Conservation (phyloP, 2,113 vertebrate species). For the Lota lota region DNA sequence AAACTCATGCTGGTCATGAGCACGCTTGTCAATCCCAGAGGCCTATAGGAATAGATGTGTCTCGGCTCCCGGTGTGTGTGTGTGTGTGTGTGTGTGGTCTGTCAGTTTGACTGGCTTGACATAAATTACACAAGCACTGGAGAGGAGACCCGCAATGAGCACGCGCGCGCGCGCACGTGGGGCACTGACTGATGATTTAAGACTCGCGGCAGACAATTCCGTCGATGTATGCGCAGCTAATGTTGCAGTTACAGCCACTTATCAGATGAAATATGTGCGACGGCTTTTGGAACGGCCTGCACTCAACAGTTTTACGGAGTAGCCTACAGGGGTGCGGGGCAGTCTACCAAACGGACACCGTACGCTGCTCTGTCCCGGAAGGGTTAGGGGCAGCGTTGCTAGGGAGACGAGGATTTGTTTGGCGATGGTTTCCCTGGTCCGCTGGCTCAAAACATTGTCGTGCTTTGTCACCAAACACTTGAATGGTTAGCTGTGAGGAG, state of each 20-base stretch:
- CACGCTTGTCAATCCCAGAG: slow-evolving; percentile 48
- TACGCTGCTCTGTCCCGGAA: not conserved
- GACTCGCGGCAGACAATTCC: slow-evolving; percentile 17
- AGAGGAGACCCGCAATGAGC: not conserved
- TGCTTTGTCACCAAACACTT: too few species aligned
- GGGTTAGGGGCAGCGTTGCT: slow-evolving; percentile 23
- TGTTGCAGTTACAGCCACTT: slow-evolving; percentile 66
- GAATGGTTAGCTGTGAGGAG: too few species aligned
- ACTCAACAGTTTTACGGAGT: not conserved
- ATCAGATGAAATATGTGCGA: slow-evolving; percentile 61
- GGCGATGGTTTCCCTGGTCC: not conserved
- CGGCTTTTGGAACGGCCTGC: not conserved
- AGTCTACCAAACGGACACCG: not conserved
- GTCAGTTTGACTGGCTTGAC: slow-evolving; percentile 17
- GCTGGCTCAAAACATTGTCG: too few species aligned
- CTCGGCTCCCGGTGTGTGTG: not conserved
- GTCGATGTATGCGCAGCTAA: slow-evolving; percentile 53
- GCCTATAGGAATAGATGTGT: not conserved
- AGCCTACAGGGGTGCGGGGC: not conserved
- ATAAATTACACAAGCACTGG: slow-evolving; percentile 34
- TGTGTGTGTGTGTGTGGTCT: not conserved
- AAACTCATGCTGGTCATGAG: slow-evolving; percentile 26
- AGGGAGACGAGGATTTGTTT: slow-evolving; percentile 31
- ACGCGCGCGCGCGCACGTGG: not conserved
- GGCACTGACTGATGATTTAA: slow-evolving; percentile 29